Conservation (phyloP, 2,797 vertebrate species). For the Melanotaenia boesemani region DNA sequence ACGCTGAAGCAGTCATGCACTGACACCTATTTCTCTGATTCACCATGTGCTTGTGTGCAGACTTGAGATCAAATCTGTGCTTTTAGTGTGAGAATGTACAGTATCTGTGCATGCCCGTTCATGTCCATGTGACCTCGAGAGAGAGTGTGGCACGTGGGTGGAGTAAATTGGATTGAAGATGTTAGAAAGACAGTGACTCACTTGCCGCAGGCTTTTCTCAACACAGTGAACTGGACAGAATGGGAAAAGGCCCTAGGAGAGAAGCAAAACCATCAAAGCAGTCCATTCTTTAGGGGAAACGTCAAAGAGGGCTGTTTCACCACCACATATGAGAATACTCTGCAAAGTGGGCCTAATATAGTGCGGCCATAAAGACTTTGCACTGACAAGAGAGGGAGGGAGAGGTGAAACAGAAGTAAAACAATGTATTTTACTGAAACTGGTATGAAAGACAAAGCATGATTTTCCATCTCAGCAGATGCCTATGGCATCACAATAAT, state of each 20-base stretch:
- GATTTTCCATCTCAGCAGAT: constrained; percentile 41
- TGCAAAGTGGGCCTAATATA: constrained; percentile 55
- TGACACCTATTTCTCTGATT: constrained; percentile 56
- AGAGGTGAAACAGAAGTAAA: constrained; percentile 11
- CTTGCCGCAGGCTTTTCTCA: constrained; percentile 43
- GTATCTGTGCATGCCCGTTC: constrained; percentile 2
- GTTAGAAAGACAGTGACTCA: constrained; percentile 70
- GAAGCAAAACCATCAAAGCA: constrained; percentile 60
- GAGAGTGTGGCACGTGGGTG: constrained; percentile 42
- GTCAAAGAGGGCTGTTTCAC: constrained; percentile 58
- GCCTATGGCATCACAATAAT: constrained; percentile 50
- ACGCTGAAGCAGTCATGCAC: constrained; percentile 48
- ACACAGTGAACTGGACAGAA: constrained; percentile 60
- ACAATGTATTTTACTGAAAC: constrained; percentile 53
- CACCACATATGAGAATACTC: constrained; percentile 63
- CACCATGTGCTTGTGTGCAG: constrained; percentile 2
- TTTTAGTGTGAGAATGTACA: constrained; percentile 11
- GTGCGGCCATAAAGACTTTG: constrained; percentile 30
- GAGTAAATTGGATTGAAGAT: constrained; percentile 67
- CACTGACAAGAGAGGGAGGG: constrained; percentile 15
- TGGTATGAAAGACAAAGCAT: constrained; percentile 36
- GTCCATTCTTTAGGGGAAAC: constrained; percentile 61
- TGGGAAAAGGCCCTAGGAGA: constrained; percentile 53
- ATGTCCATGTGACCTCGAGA: constrained; percentile 24
- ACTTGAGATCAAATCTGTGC: constrained; percentile 20